A percentile compares a stretch with the other conserved stretches of the same genome.
phyloP scores from a whole-genome alignment of 2,888 invertebrate species.

The Thecophora atra region DNA sequence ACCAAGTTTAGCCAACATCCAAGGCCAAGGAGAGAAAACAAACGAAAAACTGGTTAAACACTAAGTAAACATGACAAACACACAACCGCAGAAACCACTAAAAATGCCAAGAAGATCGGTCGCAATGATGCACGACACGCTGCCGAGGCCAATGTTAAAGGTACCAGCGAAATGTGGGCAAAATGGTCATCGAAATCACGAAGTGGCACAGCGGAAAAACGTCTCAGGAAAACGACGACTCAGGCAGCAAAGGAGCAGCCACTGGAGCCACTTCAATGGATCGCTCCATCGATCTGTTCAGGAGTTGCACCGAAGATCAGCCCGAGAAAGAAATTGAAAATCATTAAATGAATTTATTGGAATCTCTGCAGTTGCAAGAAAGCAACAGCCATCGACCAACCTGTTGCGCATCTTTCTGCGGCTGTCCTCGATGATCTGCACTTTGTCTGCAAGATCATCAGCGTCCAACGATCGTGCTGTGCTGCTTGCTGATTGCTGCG shows the following conservation, averaged over 20 bases:
- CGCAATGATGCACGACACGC: slow-evolving; percentile 4
- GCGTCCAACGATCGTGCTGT: not conserved
- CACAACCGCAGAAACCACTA: slow-evolving; percentile 7
- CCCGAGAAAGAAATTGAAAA: slow-evolving; percentile 19
- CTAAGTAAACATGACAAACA: slow-evolving; percentile 24
- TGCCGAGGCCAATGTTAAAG: not conserved
- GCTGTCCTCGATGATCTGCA: slow-evolving; percentile 11
- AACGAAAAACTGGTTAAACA: slow-evolving; percentile 20
- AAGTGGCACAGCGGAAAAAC: slow-evolving; percentile 11
- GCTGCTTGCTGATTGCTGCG: slow-evolving; percentile 1
- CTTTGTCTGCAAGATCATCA: slow-evolving; percentile 3
- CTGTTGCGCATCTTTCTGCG: not conserved
- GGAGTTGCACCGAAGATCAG: not conserved
- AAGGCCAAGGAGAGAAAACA: not conserved
- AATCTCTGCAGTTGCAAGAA: not conserved
- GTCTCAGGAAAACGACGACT: not conserved
- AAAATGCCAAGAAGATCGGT: slow-evolving; percentile 8
- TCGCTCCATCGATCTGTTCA: not conserved
- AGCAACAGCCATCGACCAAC: not conserved
- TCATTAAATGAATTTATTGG: slow-evolving; percentile 22
- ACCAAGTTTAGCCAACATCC: not conserved
- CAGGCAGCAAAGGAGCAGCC: not conserved
- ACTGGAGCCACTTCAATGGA: not conserved
- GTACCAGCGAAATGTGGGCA: slow-evolving; percentile 2
- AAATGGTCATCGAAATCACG: slow-evolving; percentile 26